phyloP scores from a whole-genome alignment of 35 echinoderm and acorn worm species.

The Hemicentrotus pulcherrimus region DNA sequence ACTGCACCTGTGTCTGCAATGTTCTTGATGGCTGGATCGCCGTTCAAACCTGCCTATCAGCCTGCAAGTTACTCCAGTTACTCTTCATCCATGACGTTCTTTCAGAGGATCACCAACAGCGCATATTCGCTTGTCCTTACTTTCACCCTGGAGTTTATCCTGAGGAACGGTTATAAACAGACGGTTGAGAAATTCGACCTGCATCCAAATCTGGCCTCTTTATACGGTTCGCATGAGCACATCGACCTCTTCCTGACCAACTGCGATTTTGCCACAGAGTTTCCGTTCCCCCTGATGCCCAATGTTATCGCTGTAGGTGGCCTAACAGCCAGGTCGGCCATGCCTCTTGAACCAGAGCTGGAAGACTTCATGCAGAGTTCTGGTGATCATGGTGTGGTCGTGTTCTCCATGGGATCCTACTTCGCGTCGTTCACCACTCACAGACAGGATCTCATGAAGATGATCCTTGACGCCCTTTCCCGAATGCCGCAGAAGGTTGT shows the following conservation, averaged over 20 bases:
- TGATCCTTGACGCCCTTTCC: constrained; percentile 38
- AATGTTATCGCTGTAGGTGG: constrained; percentile 70
- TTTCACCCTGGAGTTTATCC: background rate
- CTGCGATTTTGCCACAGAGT: constrained; percentile 64
- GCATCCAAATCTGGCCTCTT: background rate
- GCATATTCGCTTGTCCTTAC: background rate
- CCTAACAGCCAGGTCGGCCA: constrained; percentile 28
- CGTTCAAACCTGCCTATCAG: constrained; percentile 12
- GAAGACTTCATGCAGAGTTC: constrained; percentile 71
- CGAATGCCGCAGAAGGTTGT: constrained; percentile 58
- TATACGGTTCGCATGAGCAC: background rate
- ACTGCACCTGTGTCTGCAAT: background rate
- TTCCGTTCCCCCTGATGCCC: constrained; percentile 65
- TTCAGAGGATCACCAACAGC: background rate
- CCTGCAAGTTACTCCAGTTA: background rate
- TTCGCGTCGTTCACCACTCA: constrained; percentile 15
- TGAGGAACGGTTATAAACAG: background rate
- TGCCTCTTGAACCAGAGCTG: constrained; percentile 55
- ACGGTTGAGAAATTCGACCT: constrained; percentile 21
- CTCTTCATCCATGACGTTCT: background rate
- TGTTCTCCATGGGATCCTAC: constrained; percentile 71
- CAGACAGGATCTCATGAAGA: constrained; percentile 30
- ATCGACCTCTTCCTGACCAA: constrained; percentile 35
- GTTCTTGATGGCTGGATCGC: background rate
- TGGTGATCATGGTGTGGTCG: constrained; percentile 68